Conservation (phyloP, 2,797 vertebrate species). For the Rallus crepitans region DNA sequence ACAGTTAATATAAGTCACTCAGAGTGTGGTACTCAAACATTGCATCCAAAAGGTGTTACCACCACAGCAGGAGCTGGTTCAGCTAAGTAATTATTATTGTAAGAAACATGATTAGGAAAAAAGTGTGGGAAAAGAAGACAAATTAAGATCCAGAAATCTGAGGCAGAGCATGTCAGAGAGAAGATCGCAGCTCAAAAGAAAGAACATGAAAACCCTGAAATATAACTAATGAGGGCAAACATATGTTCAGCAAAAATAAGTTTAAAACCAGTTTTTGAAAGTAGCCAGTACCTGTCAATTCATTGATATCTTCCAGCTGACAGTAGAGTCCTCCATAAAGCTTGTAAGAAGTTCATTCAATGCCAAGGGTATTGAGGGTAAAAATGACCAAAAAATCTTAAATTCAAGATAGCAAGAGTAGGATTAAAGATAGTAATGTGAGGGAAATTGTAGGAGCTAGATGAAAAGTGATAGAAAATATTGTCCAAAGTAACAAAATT, state of each 20-base stretch:
- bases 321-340: neutral
- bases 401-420: neutral
- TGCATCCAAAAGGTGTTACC: neutral
- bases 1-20: neutral
- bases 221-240: neutral
- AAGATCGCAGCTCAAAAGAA: neutral
- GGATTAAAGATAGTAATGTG: neutral
- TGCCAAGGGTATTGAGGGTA: neutral
- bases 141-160: neutral
- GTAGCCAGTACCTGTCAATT: neutral
- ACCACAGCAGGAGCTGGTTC: neutral
- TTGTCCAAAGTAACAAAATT: neutral
- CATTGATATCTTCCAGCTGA: neutral
- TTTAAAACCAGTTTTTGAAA: conserved; percentile 9
- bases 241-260: conserved; percentile 14
- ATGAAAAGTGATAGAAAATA: neutral
- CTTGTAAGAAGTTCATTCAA: neutral
- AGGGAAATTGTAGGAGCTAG: neutral
- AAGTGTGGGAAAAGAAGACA: neutral
- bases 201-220: neutral
- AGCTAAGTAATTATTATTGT: neutral
- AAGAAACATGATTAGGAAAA: neutral
- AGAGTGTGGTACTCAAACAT: neutral
- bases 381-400: neutral
- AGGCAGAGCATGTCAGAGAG: neutral